Base-by-base conservation (phyloP, 2,797 vertebrate species). In the Syndactyla subalaris region DNA sequence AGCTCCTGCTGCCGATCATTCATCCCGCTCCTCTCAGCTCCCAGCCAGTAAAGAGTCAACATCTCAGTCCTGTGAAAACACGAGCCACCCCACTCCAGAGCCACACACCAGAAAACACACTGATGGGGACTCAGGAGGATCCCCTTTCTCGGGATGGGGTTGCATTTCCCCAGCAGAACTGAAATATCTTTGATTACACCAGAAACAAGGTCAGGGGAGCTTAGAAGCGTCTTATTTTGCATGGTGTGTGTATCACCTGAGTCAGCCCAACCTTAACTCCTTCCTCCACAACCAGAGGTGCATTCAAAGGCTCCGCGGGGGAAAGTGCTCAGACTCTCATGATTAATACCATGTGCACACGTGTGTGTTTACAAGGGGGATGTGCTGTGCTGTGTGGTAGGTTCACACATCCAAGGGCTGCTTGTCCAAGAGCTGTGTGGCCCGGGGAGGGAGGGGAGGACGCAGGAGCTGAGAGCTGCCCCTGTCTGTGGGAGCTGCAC, bases 1-100 rank as follows among this genome's bases (percentile, higher is more conserved):
- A 16, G 88, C 74, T 95, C 88, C 91, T 4, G 27, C 93, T 72
- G 74, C 84, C 12, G 43, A 97, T 95, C 97, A 97, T 97, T 96
- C 96, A 96, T 95, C 82, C 73, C 11, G 12, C 73, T 89, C 36
- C 81, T 85, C 75, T 92, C 87, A 72, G 78, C 89, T 96, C 74
- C 55, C 76, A 93, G 94, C 63, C 87, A 91, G 59, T 15, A 83
- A 94, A 95, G 92, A 95, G 90, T 91, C 94, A 96, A 95, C 67
- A 55, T 63, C 74, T 67, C 66, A 3, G 68, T 78, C 57, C 88
- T 30, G 52, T 59, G 46, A 95, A 95, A 93, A 94, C 84, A 92
- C 3, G 75, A 95, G 76, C 93, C 68, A 57, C 30, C 76, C 86
- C 16, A 16, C 71, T 85, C 62, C 85, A 7, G 59, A 93, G 85